Conservation (phyloP, 37 sponge, comb jelly and placozoan genomes). For the Chondrilla cf. caribensis region DNA sequence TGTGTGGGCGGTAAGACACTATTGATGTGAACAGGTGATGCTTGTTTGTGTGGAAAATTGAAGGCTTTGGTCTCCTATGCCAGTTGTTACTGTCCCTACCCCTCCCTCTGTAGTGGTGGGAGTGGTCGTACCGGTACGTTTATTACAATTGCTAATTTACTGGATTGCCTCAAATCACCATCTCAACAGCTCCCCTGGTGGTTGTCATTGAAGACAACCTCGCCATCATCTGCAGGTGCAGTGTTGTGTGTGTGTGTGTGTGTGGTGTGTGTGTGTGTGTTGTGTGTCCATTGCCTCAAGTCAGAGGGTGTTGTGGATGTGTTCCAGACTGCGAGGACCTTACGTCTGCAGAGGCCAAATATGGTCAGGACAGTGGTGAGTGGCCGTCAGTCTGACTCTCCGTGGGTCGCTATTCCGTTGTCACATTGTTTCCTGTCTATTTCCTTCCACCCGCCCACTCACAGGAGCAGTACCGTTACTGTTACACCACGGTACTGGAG, state of each 20-base stretch:
- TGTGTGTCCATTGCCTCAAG: no score
- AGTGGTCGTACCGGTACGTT: conserved; percentile 89
- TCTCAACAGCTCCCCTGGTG: neutral
- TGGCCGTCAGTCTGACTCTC: no score
- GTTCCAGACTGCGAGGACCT: conserved; percentile 78
- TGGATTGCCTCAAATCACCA: conserved; percentile 67
- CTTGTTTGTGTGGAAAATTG: neutral
- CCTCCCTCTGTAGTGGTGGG: conserved; percentile 55
- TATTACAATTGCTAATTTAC: conserved; percentile 70
- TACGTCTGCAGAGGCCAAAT: conserved; percentile 70
- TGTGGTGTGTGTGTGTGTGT: no score
- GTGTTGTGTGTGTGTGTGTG: no score
- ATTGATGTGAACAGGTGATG: no score
- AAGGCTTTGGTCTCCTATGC: neutral
- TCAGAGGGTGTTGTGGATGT: conserved; percentile 90
- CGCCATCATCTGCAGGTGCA: conserved; percentile 7
- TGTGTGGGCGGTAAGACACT: neutral
- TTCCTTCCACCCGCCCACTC: no score
- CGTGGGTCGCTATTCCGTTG: neutral
- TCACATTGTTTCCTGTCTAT: no score
- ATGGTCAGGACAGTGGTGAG: conserved; percentile 89
- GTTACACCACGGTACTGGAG: conserved; percentile 27
- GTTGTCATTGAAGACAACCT: neutral
- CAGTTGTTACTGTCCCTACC: no score
- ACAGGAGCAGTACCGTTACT: conserved; percentile 34